Conservation (phyloP, 2,888 invertebrate species). For the Ecliptopera silaceata region DNA sequence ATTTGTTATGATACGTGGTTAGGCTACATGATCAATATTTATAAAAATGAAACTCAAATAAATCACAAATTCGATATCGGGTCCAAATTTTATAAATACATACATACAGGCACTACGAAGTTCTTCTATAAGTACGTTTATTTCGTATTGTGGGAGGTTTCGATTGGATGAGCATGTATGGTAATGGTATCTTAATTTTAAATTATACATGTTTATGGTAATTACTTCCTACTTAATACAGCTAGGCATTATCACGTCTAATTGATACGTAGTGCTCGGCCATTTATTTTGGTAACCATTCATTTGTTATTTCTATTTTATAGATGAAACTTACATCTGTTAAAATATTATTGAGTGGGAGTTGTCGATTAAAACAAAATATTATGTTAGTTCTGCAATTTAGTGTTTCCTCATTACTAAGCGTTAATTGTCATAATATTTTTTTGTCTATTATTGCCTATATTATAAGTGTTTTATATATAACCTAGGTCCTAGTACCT, state of each 20-base stretch:
- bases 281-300: background rate
- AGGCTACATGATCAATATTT: background rate
- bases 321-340: no score
- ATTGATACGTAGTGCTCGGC: conserved; percentile 16
- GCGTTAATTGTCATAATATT: no score
- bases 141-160: conserved; percentile 15
- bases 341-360: no score
- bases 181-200: conserved; percentile 35
- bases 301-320: conserved; percentile 12
- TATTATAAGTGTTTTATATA: no score
- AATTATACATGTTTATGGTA: conserved; percentile 27
- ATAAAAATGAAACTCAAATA: conserved; percentile 13
- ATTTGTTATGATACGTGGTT: conserved; percentile 33
- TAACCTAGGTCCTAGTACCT: no score
- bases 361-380: no score
- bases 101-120: no score
- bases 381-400: no score
- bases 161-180: conserved; percentile 29
- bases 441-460: no score
- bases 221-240: conserved; percentile 25
- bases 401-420: no score
- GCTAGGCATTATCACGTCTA: conserved; percentile 20
- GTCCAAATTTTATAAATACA: no score
- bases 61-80: no score
- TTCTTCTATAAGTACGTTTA: background rate